Conservation (phyloP, 2,113 vertebrate genomes). For the Erinaceus europaeus region DNA sequence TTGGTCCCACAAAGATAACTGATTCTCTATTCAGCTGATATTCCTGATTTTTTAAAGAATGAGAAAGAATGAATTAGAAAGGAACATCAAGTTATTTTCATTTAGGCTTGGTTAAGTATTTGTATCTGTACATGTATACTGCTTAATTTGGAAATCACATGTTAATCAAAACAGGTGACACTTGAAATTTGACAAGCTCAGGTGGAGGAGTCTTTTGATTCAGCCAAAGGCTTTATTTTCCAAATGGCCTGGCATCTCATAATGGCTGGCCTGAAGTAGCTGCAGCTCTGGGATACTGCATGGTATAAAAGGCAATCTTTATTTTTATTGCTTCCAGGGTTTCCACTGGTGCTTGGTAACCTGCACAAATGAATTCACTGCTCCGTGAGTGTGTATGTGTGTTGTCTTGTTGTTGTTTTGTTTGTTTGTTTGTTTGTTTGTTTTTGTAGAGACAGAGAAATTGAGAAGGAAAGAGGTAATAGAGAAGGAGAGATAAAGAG, state of each 20-base stretch:
- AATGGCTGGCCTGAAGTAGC: neutral
- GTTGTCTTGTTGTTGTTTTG: too few species aligned
- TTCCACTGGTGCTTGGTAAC: too few species aligned
- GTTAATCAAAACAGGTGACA: neutral
- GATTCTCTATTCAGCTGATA: neutral
- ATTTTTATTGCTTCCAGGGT: neutral
- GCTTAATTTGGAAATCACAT: neutral
- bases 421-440: too few species aligned
- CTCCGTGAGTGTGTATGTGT: too few species aligned
- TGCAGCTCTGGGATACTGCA: neutral
- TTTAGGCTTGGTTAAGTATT: neutral
- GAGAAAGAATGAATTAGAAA: neutral
- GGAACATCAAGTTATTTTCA: neutral
- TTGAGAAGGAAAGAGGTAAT: too few species aligned
- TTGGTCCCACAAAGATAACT: neutral
- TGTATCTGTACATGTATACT: neutral
- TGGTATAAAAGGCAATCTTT: neutral
- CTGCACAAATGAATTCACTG: too few species aligned
- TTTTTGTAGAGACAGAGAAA: too few species aligned
- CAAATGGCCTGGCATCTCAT: neutral
- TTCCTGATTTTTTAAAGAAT: neutral
- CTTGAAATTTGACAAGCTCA: neutral
- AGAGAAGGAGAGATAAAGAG: too few species aligned
- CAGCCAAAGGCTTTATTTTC: neutral
- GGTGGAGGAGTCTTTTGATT: neutral